Evolutionary conservation across 2,888 invertebrate genomes (phyloP).

Genomic region (Eupithecia tripunctaria): DNA sequence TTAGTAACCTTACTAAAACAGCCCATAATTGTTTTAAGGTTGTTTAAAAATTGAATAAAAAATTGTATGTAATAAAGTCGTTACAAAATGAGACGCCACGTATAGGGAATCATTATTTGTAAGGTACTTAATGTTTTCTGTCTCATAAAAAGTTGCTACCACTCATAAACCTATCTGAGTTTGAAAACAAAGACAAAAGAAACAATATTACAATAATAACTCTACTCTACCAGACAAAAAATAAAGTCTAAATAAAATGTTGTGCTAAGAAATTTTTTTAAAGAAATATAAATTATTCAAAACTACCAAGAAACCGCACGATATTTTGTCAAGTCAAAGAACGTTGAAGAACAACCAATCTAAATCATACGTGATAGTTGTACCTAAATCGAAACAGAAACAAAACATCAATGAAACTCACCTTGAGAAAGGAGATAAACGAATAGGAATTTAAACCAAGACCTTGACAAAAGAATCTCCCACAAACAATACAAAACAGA

Average conservation of each 20-base stretch:
- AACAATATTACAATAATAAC: background rate
- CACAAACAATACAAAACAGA: constrained; percentile 17
- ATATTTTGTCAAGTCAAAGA: background rate
- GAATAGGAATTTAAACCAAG: constrained; percentile 6
- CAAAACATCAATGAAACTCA: constrained; percentile 10
- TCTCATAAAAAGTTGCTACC: background rate
- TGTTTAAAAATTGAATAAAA: too few species aligned
- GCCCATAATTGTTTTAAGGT: too few species aligned
- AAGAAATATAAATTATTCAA: background rate
- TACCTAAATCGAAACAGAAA: constrained; percentile 22
- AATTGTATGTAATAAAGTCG: too few species aligned
- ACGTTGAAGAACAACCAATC: background rate
- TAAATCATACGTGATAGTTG: constrained; percentile 1
- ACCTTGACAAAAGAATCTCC: constrained; percentile 10
- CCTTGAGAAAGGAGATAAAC: constrained; percentile 12
- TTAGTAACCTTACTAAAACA: too few species aligned
- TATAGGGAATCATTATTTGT: too few species aligned
- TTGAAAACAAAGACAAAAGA: background rate
- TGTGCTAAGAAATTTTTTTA: background rate
- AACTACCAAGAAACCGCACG: background rate
- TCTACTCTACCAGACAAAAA: background rate
- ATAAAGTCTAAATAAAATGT: background rate
- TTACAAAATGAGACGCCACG: too few species aligned
- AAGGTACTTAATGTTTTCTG: too few species aligned
- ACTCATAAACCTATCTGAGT: background rate